Evolutionary conservation across 2,888 invertebrate genomes (phyloP).

Genomic region (Drosophila leonis): DNA sequence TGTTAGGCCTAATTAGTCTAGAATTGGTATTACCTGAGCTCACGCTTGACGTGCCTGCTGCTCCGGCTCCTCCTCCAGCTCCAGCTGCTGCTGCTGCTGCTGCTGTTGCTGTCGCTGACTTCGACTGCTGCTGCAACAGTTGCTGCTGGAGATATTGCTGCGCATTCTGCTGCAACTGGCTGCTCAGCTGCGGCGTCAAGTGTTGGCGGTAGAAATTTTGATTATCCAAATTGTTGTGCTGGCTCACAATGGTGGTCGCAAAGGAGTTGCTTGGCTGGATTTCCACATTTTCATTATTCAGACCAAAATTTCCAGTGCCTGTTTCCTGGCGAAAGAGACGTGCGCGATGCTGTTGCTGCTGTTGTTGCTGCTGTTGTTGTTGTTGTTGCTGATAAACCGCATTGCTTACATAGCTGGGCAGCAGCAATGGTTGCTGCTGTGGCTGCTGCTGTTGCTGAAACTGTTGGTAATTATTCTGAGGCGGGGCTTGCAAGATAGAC

Average conservation of each 20-base stretch:
- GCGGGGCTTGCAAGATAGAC: slow-evolving; percentile 73
- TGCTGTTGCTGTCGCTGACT: slow-evolving; percentile 24
- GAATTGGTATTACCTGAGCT: slow-evolving; percentile 75
- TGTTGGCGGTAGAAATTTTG: slow-evolving; percentile 84
- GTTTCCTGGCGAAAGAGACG: slow-evolving; percentile 87
- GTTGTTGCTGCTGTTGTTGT: slow-evolving; percentile 62
- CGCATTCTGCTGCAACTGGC: slow-evolving; percentile 85
- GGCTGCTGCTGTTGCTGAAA: slow-evolving; percentile 77
- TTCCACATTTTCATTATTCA: slow-evolving; percentile 85
- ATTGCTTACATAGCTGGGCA: slow-evolving; percentile 75
- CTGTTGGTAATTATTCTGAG: slow-evolving; percentile 76
- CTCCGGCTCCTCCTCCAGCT: background rate
- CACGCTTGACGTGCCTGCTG: slow-evolving; percentile 40
- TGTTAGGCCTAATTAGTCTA: slow-evolving; percentile 52
- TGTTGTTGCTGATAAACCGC: slow-evolving; percentile 72
- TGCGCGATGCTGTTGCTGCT: slow-evolving; percentile 81
- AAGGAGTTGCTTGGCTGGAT: slow-evolving; percentile 76
- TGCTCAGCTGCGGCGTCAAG: slow-evolving; percentile 80
- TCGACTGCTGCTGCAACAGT: slow-evolving; percentile 58
- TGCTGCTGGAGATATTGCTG: slow-evolving; percentile 76
- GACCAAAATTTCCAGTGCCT: slow-evolving; percentile 88
- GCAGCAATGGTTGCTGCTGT: slow-evolving; percentile 71
- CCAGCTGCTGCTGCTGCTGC: slow-evolving; percentile 10
- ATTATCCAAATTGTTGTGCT: slow-evolving; percentile 78
- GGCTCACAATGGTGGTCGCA: slow-evolving; percentile 64